A percentile compares a stretch with the other conserved stretches of the same genome.
These are phyloP conservation scores for Macrostomum lignano DNA, from an alignment of 1,140 invertebrate genomes.

Conservation along the genomic window DNA sequence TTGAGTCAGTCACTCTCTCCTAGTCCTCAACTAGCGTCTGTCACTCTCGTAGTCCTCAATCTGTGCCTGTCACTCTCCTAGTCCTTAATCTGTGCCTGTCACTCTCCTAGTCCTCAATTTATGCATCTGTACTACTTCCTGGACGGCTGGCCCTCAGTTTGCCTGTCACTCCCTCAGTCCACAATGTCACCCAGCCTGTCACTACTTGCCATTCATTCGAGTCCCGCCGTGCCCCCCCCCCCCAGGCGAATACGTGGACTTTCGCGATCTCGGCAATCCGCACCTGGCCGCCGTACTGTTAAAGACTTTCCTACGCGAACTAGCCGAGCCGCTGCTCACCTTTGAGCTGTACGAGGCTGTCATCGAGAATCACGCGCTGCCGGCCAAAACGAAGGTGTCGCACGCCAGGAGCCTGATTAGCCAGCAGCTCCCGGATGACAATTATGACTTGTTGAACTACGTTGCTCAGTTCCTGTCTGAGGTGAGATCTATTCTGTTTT, in stretches of 20 bases:
- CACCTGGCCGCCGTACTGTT: slow-evolving; percentile 71
- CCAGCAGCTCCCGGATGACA: slow-evolving; percentile 66
- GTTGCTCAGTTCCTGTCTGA: slow-evolving; percentile 65
- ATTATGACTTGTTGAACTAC: slow-evolving; percentile 63
- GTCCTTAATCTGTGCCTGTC: too few species aligned
- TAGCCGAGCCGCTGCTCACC: slow-evolving; percentile 70
- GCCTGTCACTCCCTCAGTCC: too few species aligned
- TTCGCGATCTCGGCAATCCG: slow-evolving; percentile 40
- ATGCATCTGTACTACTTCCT: too few species aligned
- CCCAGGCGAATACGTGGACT: slow-evolving; percentile 34
- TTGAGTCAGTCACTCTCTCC: too few species aligned
- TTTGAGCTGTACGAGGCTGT: slow-evolving; percentile 79
- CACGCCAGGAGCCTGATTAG: slow-evolving; percentile 57
- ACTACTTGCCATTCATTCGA: too few species aligned
- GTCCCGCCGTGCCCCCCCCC: too few species aligned
- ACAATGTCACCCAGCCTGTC: too few species aligned
- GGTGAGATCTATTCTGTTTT: slow-evolving; percentile 34
- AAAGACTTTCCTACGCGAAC: slow-evolving; percentile 68
- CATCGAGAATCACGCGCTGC: slow-evolving; percentile 53
- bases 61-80: too few species aligned
- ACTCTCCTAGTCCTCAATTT: too few species aligned
- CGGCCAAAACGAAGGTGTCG: slow-evolving; percentile 46
- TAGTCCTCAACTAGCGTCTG: too few species aligned
- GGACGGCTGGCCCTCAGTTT: too few species aligned
- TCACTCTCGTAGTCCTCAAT: too few species aligned